phyloP scores from a whole-genome alignment of 2,797 vertebrate species.

The Pelochelys cantorii region DNA sequence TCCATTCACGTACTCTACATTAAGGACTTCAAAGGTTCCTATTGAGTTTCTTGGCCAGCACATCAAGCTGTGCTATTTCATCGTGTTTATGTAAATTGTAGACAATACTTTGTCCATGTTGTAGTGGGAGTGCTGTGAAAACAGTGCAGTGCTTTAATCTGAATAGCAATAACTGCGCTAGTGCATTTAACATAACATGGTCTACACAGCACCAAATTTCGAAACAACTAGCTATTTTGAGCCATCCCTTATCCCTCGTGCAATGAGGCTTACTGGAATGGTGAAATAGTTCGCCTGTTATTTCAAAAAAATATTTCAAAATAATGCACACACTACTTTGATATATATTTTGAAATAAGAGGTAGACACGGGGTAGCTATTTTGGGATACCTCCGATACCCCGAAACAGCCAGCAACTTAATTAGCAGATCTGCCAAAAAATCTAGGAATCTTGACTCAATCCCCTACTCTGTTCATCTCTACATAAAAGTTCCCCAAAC shows the following conservation, averaged over 20 bases:
- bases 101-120: background rate
- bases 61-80: slow-evolving; percentile 29
- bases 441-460: background rate
- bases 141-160: slow-evolving; percentile 42
- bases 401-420: background rate
- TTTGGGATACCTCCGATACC: too few relatives aligned
- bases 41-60: background rate
- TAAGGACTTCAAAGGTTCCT: slow-evolving; percentile 20
- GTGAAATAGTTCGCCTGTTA: too few relatives aligned
- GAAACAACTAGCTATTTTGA: too few relatives aligned
- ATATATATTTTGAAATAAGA: too few relatives aligned
- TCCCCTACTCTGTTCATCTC: background rate
- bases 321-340: too few relatives aligned
- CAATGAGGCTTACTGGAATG: too few relatives aligned
- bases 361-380: too few relatives aligned
- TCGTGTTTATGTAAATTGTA: slow-evolving; percentile 42
- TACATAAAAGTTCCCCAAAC: background rate
- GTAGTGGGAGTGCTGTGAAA: slow-evolving; percentile 25
- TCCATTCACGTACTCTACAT: background rate
- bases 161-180: slow-evolving; percentile 15
- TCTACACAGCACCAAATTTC: too few relatives aligned
- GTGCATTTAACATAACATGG: slow-evolving; percentile 12
- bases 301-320: too few relatives aligned
- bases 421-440: background rate
- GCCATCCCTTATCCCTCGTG: too few relatives aligned